Evolutionary conservation across 1,140 invertebrate genomes (phyloP), one percentile per base, ranked within the genome.

Genomic region (Euborellia annulipes): DNA sequence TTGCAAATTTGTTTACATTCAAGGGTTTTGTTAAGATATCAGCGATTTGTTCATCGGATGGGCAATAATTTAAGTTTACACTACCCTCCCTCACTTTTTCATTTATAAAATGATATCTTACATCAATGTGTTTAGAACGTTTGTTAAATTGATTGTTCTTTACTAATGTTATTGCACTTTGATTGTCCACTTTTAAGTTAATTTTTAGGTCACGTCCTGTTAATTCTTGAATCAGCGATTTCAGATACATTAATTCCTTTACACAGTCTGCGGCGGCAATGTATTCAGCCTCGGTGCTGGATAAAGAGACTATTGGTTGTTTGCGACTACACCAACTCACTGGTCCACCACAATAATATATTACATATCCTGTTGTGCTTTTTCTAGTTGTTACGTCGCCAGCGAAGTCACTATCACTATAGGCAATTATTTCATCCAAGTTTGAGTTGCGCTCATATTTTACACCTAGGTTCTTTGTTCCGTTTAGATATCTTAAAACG

Each of bases 331-430:
- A 49, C 58, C 62, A 63, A 23, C 50, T 41, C 3, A 64, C 44
- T 6, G 56, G 50, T 44, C 43, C 49, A 38, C 51, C 54, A 23
- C 18, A 48, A 2, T 59, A 45, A 3, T 50, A 47, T 18, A 61
- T 43, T 2, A 59, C 48, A 49, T 55, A 63, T 11, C 62, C 60
- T 14, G 53, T 56, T 7, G 51, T 58, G 16, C 54, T 55, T 48
- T 55, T 55, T 36, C 60, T 38, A 9, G 47, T 49, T 2, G 42
- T 22, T 2, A 18, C 7, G 50, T 55, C 55, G n/a, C 48, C 54
- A 2, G 54, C 60, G 50, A 50, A 61, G 47, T 63, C 62, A 13
- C 59, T 47, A 50, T 62, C 62, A 19, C 45, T 40, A 45, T 50
- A 63, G 0, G 27, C 47, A 11, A 16, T 39, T 41, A 44, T n/a